Evolutionary conservation across 2,113 vertebrate species (phyloP).

Genomic region (Takifugu bimaculatus): DNA sequence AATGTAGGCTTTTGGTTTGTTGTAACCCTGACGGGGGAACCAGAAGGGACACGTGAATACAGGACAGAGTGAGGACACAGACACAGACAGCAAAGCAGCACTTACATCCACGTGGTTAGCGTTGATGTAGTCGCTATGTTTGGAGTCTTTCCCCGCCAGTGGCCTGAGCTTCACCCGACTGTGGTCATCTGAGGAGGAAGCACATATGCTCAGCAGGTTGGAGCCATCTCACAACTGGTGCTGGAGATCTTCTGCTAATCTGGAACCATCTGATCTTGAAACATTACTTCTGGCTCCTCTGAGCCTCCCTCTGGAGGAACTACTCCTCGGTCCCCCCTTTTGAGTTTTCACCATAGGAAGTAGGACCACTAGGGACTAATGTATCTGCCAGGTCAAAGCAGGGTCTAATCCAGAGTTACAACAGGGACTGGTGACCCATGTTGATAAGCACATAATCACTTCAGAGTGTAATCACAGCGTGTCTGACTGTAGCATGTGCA

Average conservation of each 20-base stretch:
- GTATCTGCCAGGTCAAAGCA: no score
- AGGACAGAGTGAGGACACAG: background rate
- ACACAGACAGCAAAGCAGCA: constrained; percentile 16
- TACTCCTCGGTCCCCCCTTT: no score
- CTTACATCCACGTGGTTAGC: constrained; percentile 96
- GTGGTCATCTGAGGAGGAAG: constrained; percentile 84
- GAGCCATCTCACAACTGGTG: background rate
- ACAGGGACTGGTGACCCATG: no score
- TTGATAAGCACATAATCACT: no score
- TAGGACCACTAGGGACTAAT: no score
- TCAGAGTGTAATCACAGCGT: no score
- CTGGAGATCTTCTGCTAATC: background rate
- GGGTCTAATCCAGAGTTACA: no score
- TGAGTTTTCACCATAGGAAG: no score
- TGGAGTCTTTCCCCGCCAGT: constrained; percentile 89
- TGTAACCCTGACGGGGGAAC: constrained; percentile 82
- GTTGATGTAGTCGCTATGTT: constrained; percentile 96
- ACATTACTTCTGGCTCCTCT: no score
- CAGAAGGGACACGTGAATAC: background rate
- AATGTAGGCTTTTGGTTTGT: constrained; percentile 93
- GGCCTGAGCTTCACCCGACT: constrained; percentile 91
- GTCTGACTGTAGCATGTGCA: constrained; percentile 24
- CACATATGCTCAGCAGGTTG: background rate
- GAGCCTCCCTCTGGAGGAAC: no score
- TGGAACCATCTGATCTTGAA: background rate